Base-by-base conservation (phyloP, 2,888 invertebrate genomes). In the Leistus spinibarbis region DNA sequence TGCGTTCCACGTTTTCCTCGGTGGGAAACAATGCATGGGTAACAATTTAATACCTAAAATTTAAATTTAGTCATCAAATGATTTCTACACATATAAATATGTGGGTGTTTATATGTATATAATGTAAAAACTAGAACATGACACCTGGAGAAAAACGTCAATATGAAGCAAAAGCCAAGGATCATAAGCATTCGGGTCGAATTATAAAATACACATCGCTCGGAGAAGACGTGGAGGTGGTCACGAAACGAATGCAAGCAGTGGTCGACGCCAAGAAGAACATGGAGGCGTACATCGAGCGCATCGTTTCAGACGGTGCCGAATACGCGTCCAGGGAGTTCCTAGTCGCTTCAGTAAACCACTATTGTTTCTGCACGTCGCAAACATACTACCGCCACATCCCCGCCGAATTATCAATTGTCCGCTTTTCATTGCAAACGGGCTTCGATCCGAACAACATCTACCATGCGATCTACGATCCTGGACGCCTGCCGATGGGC, bases 361-460 rank as follows among this genome's bases (percentile, higher is more conserved):
- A 81, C 64, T 86, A 84, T 75, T 85, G 82, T 60, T 86, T 83
- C 74, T 85, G 82, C 57, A 77, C 70, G 23, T 80, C 80, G 64
- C 78, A 77, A 76, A 65, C 16, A 69, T 10, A 77, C 69, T 4
- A 80, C 1, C 78, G 79, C 16, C 88, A 86, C 79, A 82, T 84
- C 16, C 90, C 90, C 0, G 89, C 88, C 0, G 90, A 90, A 81
- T 83, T 89, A 57, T 86, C 87, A 0, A 77, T 89, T 0, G 83
- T 84, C 13, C 83, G 86, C 77, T 89, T 86, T 79, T 86, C 86
- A 0, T 77, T 90, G 0, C 79, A 83, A 60, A 78, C 85, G 1
- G 89, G 89, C 0, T 80, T 87, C 0, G 80, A 84, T 0, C 87
- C 88, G 0, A 79, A 79, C 7, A 78, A 81, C 71, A 76, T 86